Conservation (phyloP, 2,113 vertebrate genomes). For the Rhadina sibilatrix region DNA sequence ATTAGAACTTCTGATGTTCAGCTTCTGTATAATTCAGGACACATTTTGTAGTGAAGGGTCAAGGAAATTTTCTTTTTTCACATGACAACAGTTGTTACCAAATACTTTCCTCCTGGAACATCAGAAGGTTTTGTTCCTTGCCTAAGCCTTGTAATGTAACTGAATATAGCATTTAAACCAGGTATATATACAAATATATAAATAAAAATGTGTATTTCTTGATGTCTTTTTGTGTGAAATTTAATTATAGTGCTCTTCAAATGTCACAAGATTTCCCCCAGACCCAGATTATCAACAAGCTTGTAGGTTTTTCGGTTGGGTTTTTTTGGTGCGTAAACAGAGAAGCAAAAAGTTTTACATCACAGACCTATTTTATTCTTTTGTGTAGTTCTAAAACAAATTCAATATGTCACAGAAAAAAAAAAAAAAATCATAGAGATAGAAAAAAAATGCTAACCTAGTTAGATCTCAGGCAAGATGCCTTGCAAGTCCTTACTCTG, state of each 20-base stretch:
- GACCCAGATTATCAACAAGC: neutral
- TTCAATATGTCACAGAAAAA: neutral
- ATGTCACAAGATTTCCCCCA: neutral
- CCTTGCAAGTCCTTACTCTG: neutral
- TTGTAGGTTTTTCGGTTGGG: neutral
- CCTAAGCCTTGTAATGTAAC: neutral
- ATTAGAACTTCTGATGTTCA: neutral
- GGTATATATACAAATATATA: neutral
- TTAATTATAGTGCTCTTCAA: neutral
- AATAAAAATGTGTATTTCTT: neutral
- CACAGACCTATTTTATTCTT: neutral
- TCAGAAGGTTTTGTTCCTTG: neutral
- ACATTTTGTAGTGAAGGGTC: neutral
- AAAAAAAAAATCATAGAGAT: neutral
- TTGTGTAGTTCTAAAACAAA: neutral
- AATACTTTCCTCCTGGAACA: neutral
- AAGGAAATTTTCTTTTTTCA: neutral
- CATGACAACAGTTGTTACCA: neutral
- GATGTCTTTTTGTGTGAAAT: neutral
- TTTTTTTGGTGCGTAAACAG: neutral
- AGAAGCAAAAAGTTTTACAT: neutral
- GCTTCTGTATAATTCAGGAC: neutral
- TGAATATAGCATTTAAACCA: neutral
- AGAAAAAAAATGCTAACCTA: neutral
- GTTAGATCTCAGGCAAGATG: neutral